phyloP scores from a whole-genome alignment of 1,140 invertebrate genomes.

The Drosophila busckii region DNA sequence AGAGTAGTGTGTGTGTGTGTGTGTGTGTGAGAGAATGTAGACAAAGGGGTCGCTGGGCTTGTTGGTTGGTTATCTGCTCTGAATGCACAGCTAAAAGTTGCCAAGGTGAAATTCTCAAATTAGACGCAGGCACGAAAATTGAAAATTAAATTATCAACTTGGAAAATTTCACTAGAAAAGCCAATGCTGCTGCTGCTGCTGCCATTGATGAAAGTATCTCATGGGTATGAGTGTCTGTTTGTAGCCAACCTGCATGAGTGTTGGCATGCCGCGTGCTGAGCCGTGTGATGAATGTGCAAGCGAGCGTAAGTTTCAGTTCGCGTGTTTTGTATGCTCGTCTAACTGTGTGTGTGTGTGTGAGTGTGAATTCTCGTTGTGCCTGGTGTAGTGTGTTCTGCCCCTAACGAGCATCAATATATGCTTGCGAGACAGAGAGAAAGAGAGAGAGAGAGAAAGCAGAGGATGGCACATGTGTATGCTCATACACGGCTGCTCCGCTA shows the following conservation, averaged over 20 bases:
- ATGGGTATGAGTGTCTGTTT: conserved; percentile 9
- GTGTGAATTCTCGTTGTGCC: too few relatives aligned
- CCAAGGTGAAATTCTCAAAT: conserved; percentile 64
- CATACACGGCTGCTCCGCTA: conserved; percentile 30
- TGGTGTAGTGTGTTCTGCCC: conserved; percentile 2
- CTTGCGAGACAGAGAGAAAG: not conserved
- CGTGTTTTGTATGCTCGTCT: conserved; percentile 34
- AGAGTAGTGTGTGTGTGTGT: too few relatives aligned
- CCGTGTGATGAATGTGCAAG: conserved; percentile 73
- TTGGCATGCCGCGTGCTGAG: conserved; percentile 60
- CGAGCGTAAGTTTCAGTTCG: conserved; percentile 67
- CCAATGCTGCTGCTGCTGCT: not conserved
- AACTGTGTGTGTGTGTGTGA: conserved; percentile 7
- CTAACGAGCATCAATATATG: conserved; percentile 55
- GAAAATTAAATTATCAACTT: conserved; percentile 73
- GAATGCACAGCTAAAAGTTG: conserved; percentile 30
- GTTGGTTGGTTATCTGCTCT: conserved; percentile 3
- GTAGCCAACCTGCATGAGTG: not conserved
- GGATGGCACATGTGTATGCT: not conserved
- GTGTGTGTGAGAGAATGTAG: not conserved
- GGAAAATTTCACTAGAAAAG: conserved; percentile 47
- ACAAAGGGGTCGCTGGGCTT: not conserved
- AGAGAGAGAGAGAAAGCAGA: too few relatives aligned
- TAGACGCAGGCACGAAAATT: conserved; percentile 56
- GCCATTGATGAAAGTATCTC: conserved; percentile 45